These are phyloP conservation scores for Leuciscus idus DNA, from an alignment of 2,113 vertebrate species.

Conservation along the genomic window DNA sequence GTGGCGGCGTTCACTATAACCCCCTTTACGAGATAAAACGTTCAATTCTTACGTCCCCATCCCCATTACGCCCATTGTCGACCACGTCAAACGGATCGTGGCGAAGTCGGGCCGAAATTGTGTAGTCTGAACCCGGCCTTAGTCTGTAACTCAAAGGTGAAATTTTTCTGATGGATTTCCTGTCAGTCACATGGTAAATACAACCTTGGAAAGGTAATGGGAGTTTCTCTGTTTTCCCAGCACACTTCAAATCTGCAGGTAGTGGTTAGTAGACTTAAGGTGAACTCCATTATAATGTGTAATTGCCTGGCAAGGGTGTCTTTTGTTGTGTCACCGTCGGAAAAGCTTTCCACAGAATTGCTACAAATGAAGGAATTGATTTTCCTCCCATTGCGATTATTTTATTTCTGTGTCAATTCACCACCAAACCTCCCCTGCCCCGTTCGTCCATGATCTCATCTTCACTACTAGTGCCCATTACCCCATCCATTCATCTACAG, in stretches of 20 bases:
- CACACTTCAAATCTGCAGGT: not conserved
- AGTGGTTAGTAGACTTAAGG: conserved; percentile 28
- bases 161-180: not conserved
- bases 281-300: conserved; percentile 52
- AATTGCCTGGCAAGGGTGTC: conserved; percentile 40
- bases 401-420: conserved; percentile 19
- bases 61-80: no score
- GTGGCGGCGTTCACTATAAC: no score
- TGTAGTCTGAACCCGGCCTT: no score
- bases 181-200: not conserved
- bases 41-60: no score
- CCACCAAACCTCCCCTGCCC: not conserved
- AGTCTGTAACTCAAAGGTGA: not conserved
- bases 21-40: no score
- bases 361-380: conserved; percentile 47
- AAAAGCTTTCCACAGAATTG: conserved; percentile 26
- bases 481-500: conserved; percentile 3
- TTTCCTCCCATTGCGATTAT: conserved; percentile 33
- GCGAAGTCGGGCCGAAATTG: no score
- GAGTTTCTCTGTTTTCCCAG: conserved; percentile 12
- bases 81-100: no score
- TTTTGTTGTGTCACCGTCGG: conserved; percentile 40
- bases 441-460: not conserved
- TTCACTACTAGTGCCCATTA: conserved; percentile 32
- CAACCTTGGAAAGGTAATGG: not conserved